Evolutionary conservation across 2,797 vertebrate species (phyloP).

Genomic region (Girardinus metallicus): DNA sequence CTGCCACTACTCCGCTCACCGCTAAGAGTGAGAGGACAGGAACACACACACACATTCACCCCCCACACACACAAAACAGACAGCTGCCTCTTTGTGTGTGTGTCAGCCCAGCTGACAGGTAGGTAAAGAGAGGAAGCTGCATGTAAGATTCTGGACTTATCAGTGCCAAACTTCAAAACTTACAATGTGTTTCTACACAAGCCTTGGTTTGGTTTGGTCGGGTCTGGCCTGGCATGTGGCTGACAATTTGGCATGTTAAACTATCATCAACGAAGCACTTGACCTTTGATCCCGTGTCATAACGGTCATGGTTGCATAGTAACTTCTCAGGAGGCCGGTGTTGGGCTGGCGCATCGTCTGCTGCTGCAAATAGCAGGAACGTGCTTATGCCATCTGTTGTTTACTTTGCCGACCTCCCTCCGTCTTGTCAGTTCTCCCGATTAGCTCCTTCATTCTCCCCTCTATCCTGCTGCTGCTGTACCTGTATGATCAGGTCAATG

Average conservation of each 20-base stretch:
- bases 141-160: conserved; percentile 57
- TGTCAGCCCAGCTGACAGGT: conserved; percentile 64
- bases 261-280: conserved; percentile 57
- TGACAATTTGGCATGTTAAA: conserved; percentile 54
- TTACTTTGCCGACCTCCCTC: conserved; percentile 66
- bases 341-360: conserved; percentile 50
- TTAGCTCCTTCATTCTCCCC: conserved; percentile 54
- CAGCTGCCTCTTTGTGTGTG: conserved; percentile 42
- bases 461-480: conserved; percentile 16
- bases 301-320: conserved; percentile 59
- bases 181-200: conserved; percentile 9
- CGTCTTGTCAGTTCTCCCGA: conserved; percentile 46
- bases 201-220: background rate
- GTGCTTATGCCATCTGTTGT: conserved; percentile 80
- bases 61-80: background rate
- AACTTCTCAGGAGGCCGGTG: conserved; percentile 57
- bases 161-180: conserved; percentile 39
- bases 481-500: conserved; percentile 16
- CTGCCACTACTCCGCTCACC: conserved; percentile 52
- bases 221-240: conserved; percentile 34
- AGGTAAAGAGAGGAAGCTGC: conserved; percentile 48
- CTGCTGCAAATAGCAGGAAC: conserved; percentile 62
- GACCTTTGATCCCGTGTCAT: conserved; percentile 64
- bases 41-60: background rate
- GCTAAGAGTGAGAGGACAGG: conserved; percentile 49